Percentiles rank a stretch among this genome's conserved stretches.
These are phyloP conservation scores for Bryconaethiops microstoma DNA, from an alignment of 2,797 vertebrate genomes.

Conservation along the genomic window DNA sequence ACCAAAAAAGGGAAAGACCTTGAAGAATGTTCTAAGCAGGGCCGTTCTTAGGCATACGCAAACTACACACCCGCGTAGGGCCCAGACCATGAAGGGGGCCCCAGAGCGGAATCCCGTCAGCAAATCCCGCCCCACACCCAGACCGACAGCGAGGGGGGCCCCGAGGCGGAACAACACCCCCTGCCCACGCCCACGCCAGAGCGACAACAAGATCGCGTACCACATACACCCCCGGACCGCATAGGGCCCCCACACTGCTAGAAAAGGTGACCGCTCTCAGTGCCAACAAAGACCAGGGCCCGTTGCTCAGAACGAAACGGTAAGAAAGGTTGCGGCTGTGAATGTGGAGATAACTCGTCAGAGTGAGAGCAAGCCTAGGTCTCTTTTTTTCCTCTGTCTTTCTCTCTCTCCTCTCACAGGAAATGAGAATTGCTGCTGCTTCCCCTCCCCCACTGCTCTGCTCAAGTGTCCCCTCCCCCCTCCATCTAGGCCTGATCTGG, in stretches of 20 bases:
- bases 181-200: too few relatives aligned
- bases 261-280: constrained; percentile 17
- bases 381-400: constrained; percentile 36
- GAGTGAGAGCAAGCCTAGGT: constrained; percentile 49
- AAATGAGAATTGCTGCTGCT: constrained; percentile 81
- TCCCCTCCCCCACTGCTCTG: constrained; percentile 71
- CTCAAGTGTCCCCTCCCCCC: constrained; percentile 54
- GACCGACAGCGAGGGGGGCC: too few relatives aligned
- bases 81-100: too few relatives aligned
- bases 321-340: constrained; percentile 54
- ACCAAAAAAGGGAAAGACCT: constrained; percentile 27
- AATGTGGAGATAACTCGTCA: constrained; percentile 67
- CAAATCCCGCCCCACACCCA: too few relatives aligned
- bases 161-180: too few relatives aligned
- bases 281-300: constrained; percentile 38
- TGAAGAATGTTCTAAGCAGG: constrained; percentile 38
- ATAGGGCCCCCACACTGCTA: too few relatives aligned
- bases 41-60: too few relatives aligned
- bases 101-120: too few relatives aligned
- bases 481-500: constrained; percentile 75
- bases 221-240: too few relatives aligned
- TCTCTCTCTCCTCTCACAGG: constrained; percentile 77
- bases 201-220: too few relatives aligned
- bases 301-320: constrained; percentile 66
- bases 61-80: too few relatives aligned